Base-by-base conservation (phyloP, 2,797 vertebrate genomes). In the Pogonophryne albipinna region DNA sequence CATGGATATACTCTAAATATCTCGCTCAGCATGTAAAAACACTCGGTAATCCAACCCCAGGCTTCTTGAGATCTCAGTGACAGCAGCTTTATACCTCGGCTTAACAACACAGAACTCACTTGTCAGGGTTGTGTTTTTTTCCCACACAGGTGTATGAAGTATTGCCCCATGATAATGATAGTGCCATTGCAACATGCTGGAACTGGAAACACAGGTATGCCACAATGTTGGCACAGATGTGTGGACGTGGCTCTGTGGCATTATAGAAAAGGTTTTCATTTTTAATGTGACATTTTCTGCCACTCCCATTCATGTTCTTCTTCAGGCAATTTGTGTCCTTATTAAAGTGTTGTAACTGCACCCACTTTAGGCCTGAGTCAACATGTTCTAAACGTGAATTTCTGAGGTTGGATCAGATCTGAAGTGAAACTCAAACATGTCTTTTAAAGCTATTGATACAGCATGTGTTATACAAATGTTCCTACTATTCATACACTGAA, bases 201-300 rank as follows among this genome's bases (percentile, higher is more conserved):
- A 89, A 91, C 90, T 84, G 85, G 91, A 92, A 80, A 83, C 78
- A 77, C 80, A 79, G 82, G 86, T 82, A 85, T 83, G 87, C 71
- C 76, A 82, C 71, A 76, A 46, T 42, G n/a, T 64, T 84, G 74
- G 79, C 76, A 83, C 20, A 38, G 20, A 84, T 60, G 58, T 66
- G 10, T 8, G 44, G 51, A 78, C 64, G 56, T 78, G 59, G 68
- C 41, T 16, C 10, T 47, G 52, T 14, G 68, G 57, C 68, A 49
- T 66, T 67, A 74, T 38, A 55, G 19, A 66, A 69, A 66, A 65
- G 46, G 60, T 81, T 78, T 76, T 57, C 57, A 55, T 12, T 69
- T 74, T 78, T 56, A 71, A 68, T 77, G 76, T 83, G 83, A 85
- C 86, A 85, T 80, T 87, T 78, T 69, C 45, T 60, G 85, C 68